Percentiles rank a stretch among this genome's conserved stretches.
Evolutionary conservation across 1,140 invertebrate genomes (phyloP).

Genomic region (Macrobrachium rosenbergii): DNA sequence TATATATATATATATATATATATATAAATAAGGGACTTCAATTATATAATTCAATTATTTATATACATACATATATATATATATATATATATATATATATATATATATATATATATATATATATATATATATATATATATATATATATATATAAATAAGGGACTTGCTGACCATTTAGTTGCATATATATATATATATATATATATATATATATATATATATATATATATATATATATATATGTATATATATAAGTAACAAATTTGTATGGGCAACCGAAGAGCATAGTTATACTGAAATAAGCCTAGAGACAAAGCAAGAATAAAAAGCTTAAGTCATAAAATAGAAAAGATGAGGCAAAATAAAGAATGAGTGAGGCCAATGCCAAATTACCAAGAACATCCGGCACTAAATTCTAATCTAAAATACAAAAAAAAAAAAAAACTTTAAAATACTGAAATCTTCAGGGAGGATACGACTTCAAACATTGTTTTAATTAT

Average conservation of each 20-base stretch:
- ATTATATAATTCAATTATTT: too few relatives aligned
- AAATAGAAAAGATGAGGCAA: too few relatives aligned
- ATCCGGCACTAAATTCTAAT: too few relatives aligned
- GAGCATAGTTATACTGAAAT: too few relatives aligned
- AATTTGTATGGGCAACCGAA: neutral
- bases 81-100: neutral
- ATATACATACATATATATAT: neutral
- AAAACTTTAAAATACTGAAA: too few relatives aligned
- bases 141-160: neutral
- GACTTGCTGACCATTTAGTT: neutral
- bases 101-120: neutral
- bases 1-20: slow-evolving; percentile 24
- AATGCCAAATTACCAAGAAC: too few relatives aligned
- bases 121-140: neutral
- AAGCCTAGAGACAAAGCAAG: too few relatives aligned
- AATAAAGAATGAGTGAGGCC: too few relatives aligned
- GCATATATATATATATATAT: neutral
- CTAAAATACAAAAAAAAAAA: too few relatives aligned
- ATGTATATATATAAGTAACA: neutral
- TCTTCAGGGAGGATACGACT: too few relatives aligned
- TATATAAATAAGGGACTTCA: neutral
- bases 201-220: neutral
- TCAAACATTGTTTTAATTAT: too few relatives aligned
- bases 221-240: slow-evolving; percentile 14
- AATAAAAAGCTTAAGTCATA: too few relatives aligned